Evolutionary conservation across 2,113 vertebrate species (phyloP), one percentile per base, ranked within the genome.

Genomic region (Boleophthalmus pectinirostris): DNA sequence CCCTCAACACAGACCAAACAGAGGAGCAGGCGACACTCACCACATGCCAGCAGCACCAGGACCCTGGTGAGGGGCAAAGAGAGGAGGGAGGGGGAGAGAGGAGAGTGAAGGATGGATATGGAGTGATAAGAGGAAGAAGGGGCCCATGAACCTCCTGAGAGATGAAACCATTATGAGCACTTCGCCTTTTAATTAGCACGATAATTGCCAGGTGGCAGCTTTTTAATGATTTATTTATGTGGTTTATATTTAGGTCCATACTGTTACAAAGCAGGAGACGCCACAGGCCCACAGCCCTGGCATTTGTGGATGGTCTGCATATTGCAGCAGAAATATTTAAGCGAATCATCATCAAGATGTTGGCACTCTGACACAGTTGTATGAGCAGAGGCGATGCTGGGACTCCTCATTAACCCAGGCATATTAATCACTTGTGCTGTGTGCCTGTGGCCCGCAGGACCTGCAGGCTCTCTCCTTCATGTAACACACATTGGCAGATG

Each of bases 181-280:
- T 90, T 88, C 20, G 75, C 81, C 88, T 92, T 91, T 93, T 93
- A 92, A 94, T 93, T 93, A 89, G 92, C 81, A 73, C 69, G 76
- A 72, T 92, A 92, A 93, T 92, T 92, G 89, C 88, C 88, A 90
- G 85, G 86, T 92, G 90, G 87, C 82, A 74, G 57, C 64, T 79
- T 75, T 79, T 23, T 46, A 51, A 80, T 29, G 74, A 85, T 89
- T 77, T 91, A 82, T 91, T 89, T 84, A 85, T 69, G 5, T 43
- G 53, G 77, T 83, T 86, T 89, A 91, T 90, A 87, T 92, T 90
- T 88, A 85, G 87, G 76, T 51, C 68, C 47, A n/a, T 70, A 73
- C 70, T 81, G 66, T 53, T 80, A 80, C 69, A 78, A 82, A 85
- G 69, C 86, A 82, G 72, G 87, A 85, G 61, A 85, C 79, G 87